Evolutionary conservation across 2,888 invertebrate genomes (phyloP).

Genomic region (Drosophila nr. medialis): DNA sequence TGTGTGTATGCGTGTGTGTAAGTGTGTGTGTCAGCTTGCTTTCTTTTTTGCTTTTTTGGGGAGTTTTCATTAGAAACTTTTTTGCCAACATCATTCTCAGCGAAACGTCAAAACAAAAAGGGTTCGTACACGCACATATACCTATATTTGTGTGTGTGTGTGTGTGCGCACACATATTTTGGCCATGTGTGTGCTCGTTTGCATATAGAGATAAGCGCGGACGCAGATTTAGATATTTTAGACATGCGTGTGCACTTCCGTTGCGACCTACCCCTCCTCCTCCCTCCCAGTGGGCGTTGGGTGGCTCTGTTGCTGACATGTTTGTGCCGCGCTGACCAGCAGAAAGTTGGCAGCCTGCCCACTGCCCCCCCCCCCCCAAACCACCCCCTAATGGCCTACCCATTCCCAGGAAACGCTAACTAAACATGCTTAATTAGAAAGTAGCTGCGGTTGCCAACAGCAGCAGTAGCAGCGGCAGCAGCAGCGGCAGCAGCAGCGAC

Average conservation of each 20-base stretch:
- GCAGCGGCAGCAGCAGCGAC: slow-evolving; percentile 18
- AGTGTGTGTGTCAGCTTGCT: slow-evolving; percentile 3
- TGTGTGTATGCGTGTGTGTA: slow-evolving; percentile 7
- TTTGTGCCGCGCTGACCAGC: slow-evolving; percentile 38
- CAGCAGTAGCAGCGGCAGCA: no score
- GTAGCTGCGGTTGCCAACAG: slow-evolving; percentile 69
- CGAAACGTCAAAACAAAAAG: slow-evolving; percentile 73
- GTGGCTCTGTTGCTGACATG: slow-evolving; percentile 67
- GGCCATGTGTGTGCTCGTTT: slow-evolving; percentile 12
- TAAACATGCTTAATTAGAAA: slow-evolving; percentile 82
- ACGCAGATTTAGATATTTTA: slow-evolving; percentile 80
- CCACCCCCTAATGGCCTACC: slow-evolving; percentile 8
- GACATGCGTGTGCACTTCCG: slow-evolving; percentile 69
- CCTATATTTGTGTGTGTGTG: neutral
- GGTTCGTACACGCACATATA: slow-evolving; percentile 45
- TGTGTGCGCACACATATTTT: slow-evolving; percentile 1
- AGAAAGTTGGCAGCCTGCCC: slow-evolving; percentile 25
- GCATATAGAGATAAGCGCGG: slow-evolving; percentile 58
- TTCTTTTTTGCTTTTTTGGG: slow-evolving; percentile 39
- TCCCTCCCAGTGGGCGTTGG: slow-evolving; percentile 9
- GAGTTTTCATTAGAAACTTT: slow-evolving; percentile 77
- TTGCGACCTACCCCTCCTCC: slow-evolving; percentile 3
- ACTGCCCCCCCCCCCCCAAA: neutral
- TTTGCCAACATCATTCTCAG: slow-evolving; percentile 69
- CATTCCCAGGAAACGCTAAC: slow-evolving; percentile 52